Evolutionary conservation across 1,140 invertebrate genomes (phyloP), one percentile per base, ranked within the genome.

Genomic region (Drusus annulatus): DNA sequence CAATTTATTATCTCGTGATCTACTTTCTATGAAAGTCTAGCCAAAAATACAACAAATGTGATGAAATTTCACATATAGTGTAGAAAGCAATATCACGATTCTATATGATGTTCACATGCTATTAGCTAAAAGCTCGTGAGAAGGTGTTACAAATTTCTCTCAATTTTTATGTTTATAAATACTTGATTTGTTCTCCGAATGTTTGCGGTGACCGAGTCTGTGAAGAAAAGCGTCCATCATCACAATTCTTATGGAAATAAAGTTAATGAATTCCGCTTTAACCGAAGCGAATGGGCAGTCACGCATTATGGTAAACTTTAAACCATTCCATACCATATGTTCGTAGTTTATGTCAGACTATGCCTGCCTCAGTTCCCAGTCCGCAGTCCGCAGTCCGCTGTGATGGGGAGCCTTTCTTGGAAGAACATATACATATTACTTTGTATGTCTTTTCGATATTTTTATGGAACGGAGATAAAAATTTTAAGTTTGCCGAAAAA

Each of bases 191-290:
- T 51, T 23, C 16, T 25, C 10, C 10, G 51, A 52, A 71, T 51
- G 19, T 15, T 65, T 51, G 68, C 62, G 25, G 21, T 65, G 19
- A 52, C 45, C 50, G 28, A 52, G 45, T 71, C 16, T 51, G 28
- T 51, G 17, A 71, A 71, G 68, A 50, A 51, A 71, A 3, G 68
- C 68, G 36, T 51, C 36, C 45, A 71, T 71, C 68, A 71, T 25
- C 17, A 51, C 68, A 51, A 51, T 71, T 51, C 50, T 51, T 71
- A 51, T 51, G 68, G 45, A 71, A 71, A 52, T 71, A 50, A 15
- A 79, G 78, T 62, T 80, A 80, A 75, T 80, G 79, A 75, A 80
- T 80, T 80, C 71, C 58, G 15, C n/a, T 68, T 62, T 17, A 54
- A 76, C 31, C 73, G 79, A n/a, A 65, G 36, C 69, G 58, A 80